These are phyloP conservation scores for Junonia oenone DNA, from an alignment of 2,888 invertebrate species.

Conservation along the genomic window DNA sequence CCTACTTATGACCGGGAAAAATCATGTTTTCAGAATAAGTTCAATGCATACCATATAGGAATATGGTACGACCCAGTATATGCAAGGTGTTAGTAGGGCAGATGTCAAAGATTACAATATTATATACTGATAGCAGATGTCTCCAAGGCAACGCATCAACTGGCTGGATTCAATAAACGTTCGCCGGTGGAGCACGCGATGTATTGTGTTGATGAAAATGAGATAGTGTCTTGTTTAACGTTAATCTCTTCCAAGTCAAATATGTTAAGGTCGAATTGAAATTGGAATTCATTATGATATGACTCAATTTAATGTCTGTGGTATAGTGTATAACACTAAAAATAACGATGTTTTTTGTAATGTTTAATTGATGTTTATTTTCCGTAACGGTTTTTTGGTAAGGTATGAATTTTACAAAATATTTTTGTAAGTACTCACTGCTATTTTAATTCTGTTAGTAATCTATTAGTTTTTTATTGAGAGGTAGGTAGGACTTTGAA, in stretches of 20 bases:
- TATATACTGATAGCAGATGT: too few relatives aligned
- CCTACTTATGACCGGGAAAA: neutral
- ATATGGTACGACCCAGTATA: neutral
- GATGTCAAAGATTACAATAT: too few relatives aligned
- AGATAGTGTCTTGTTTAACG: neutral
- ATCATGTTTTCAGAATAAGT: neutral
- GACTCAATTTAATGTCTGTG: neutral
- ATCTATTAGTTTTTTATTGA: too few relatives aligned
- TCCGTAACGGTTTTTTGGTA: too few relatives aligned
- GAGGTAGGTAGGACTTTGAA: too few relatives aligned
- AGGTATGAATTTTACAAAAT: too few relatives aligned
- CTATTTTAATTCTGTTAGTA: too few relatives aligned
- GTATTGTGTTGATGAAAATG: conserved; percentile 14
- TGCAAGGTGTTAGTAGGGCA: conserved; percentile 22
- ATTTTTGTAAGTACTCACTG: too few relatives aligned
- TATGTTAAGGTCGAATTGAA: neutral
- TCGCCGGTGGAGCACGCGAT: conserved; percentile 20
- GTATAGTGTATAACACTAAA: neutral
- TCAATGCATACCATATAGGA: neutral
- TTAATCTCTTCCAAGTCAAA: neutral
- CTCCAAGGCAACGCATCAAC: conserved; percentile 37
- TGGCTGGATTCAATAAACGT: conserved; percentile 11
- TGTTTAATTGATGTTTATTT: neutral
- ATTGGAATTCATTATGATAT: neutral
- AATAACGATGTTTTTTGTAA: neutral